Percentiles rank a stretch among this genome's conserved stretches.
These are phyloP conservation scores for Merops nubicus DNA, from an alignment of 2,113 vertebrate genomes.

Conservation along the genomic window DNA sequence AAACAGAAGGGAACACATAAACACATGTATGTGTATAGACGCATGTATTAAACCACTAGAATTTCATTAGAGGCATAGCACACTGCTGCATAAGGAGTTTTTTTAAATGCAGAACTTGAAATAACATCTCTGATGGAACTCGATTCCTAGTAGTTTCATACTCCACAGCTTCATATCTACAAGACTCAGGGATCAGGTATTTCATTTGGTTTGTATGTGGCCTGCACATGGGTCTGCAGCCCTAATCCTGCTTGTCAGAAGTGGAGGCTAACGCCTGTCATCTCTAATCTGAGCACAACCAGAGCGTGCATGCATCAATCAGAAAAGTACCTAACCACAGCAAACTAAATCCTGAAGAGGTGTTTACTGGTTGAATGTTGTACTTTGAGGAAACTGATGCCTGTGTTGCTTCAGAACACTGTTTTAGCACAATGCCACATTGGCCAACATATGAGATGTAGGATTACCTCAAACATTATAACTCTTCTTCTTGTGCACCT, in stretches of 20 bases:
- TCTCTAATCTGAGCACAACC: background rate
- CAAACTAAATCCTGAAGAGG: background rate
- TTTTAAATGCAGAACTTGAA: background rate
- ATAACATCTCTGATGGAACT: background rate
- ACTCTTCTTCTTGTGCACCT: background rate
- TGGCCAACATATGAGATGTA: background rate
- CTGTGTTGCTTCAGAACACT: background rate
- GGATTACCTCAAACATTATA: background rate
- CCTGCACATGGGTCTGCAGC: background rate
- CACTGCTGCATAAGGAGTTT: accelerated
- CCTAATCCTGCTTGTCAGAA: background rate
- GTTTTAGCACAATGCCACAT: background rate
- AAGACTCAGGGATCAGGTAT: background rate
- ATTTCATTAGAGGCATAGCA: background rate
- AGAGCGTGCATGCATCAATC: background rate
- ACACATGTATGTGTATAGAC: background rate
- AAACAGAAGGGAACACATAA: background rate
- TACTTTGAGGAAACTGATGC: background rate
- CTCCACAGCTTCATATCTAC: background rate
- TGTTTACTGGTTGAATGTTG: background rate
- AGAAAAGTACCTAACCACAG: background rate
- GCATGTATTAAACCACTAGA: background rate
- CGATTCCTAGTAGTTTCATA: background rate
- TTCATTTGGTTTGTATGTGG: background rate
- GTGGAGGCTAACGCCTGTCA: background rate